Conservation (phyloP, 2,113 vertebrate species). For the Tor tambroides region DNA sequence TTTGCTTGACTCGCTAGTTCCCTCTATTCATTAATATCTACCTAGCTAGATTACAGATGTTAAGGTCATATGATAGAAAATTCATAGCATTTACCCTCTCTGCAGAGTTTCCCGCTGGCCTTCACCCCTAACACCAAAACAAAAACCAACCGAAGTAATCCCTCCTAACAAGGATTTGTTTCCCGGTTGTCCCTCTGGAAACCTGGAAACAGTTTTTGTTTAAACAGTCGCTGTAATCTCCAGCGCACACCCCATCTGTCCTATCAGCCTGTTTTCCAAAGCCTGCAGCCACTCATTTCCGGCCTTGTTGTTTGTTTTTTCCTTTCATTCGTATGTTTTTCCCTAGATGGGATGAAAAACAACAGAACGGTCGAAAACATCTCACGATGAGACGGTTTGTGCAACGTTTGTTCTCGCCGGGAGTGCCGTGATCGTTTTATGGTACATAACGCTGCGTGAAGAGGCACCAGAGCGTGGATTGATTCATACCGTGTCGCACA, state of each 20-base stretch:
- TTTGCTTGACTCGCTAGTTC: not conserved
- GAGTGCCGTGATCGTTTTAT: not conserved
- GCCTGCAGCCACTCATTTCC: slow-evolving; percentile 21
- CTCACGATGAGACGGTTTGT: not conserved
- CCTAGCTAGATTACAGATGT: not conserved
- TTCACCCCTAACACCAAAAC: not conserved
- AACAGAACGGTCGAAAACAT: not conserved
- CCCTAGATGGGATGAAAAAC: not conserved
- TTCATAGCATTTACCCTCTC: not conserved
- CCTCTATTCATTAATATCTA: not conserved
- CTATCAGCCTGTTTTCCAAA: not conserved
- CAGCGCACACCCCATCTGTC: slow-evolving; percentile 3
- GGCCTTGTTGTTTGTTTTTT: not conserved
- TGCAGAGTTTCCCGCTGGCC: not conserved
- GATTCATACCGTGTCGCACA: not conserved
- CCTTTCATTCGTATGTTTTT: not conserved
- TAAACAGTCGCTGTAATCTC: slow-evolving; percentile 31
- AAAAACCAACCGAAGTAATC: not conserved
- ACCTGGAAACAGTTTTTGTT: slow-evolving; percentile 7
- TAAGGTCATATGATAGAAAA: not conserved
- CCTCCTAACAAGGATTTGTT: not conserved
- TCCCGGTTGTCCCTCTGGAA: not conserved
- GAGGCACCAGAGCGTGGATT: not conserved
- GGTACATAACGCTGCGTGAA: not conserved
- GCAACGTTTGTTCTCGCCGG: not conserved